Evolutionary conservation across 2,888 invertebrate genomes (phyloP), one percentile per base, ranked within the genome.

Genomic region (Tholera decimalis): DNA sequence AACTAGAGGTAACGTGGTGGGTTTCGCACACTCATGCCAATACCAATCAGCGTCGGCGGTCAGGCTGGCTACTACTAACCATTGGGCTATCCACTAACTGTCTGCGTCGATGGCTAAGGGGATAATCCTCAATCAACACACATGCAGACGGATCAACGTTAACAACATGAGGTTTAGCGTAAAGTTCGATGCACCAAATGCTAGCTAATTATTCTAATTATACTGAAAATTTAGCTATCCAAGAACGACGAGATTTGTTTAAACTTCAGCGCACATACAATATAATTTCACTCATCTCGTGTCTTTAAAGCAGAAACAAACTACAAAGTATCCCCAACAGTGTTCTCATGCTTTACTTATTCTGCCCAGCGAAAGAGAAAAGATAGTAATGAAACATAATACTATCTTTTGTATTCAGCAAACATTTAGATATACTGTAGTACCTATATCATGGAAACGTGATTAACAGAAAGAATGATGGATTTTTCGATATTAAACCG

Each of bases 401-500:
- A 47, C 56, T 57, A 70, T 76, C 59, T 65, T 80, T 77, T 66
- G 64, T 65, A 71, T 65, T 78, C 66, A 69, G 50, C 59, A 35
- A 57, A 53, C 56, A 74, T 74, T 65, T 61, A 66, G 47, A 35
- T 55, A 46, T 58, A 73, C 59, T 62, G 47, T 53, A 53, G 56
- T 65, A 81, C 53, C n/a, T n/a, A n/a, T n/a, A 28, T 56, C 39
- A 60, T 50, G 41, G 47, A 62, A 66, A 61, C 79, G 63, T 79
- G 70, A 77, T 74, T 80, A 75, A 71, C 66, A 62, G 54, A 68
- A 50, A 70, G 70, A 62, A 77, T 70, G 72, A 68, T 65, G 47
- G 46, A 67, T 73, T 73, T 72, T 59, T 62, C 50, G 68, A 75
- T 79, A 82, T 70, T 74, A 70, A 77, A 66, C 28, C 70, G 61